Conservation (phyloP, 2,113 vertebrate genomes). For the Tringa solitaria region DNA sequence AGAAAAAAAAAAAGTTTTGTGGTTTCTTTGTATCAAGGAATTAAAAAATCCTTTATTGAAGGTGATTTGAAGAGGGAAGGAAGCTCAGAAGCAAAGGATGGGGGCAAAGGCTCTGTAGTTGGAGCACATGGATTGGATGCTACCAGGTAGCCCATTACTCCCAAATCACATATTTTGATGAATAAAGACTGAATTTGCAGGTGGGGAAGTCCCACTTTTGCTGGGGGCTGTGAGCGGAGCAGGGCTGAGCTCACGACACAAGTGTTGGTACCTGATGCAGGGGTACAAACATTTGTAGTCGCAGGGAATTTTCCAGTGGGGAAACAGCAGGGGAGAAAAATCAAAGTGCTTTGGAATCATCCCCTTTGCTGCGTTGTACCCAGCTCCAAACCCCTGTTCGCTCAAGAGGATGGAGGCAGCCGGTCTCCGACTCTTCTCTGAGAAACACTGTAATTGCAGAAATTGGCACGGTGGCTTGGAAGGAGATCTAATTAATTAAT, state of each 20-base stretch:
- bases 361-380: accelerated
- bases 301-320: neutral
- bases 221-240: neutral
- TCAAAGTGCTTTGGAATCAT: neutral
- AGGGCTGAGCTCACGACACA: neutral
- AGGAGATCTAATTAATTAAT: neutral
- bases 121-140: neutral
- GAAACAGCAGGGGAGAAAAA: neutral
- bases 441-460: neutral
- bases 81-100: neutral
- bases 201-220: accelerated
- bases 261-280: accelerated
- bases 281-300: neutral
- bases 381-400: neutral
- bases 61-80: neutral
- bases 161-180: neutral
- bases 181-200: neutral
- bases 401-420: neutral
- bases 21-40: neutral
- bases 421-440: neutral
- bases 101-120: neutral
- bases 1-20: neutral
- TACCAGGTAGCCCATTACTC: neutral
- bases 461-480: neutral
- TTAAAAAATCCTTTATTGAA: neutral